Base-by-base conservation (phyloP, 2,113 vertebrate species). In the Lophotis ruficrista region DNA sequence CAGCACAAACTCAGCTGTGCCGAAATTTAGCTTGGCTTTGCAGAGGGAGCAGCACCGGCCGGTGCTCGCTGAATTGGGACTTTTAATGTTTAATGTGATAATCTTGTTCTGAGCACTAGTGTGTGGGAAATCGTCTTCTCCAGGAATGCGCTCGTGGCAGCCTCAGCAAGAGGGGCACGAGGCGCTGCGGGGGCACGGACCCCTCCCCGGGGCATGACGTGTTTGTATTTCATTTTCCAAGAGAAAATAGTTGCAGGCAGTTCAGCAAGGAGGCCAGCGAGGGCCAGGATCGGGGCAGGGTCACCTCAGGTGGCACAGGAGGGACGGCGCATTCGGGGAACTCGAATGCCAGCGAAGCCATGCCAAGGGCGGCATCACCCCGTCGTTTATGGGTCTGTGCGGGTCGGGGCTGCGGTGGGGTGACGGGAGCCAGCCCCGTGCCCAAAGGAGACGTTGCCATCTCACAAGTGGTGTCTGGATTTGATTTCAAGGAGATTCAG, bases 31-130 rank as follows among this genome's bases (percentile, higher is more conserved):
- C 8, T 38, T 12, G 47, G 27, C 60, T 51, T 18, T 0, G 10
- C 43, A 15, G 43, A 19, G 41, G 9, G 33, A 57, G 66, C 21
- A 7, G 28, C 4, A 1, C 45, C 21, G 27, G 27, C 60, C 1
- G 8, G 14, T 6, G 43, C 60, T 7, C 69, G 61, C 53, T 78
- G 90, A 87, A 70, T 33, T 60, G 83, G 91, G 88, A 69, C 70
- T 87, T 94, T 69, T 35, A 72, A 69, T 4, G 25, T 78, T 93
- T 88, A 96, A 96, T 88, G 94, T 15, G 66, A 95, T 92, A 80
- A 89, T 90, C 96, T 96, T 23, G 4, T 53, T 66, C 87, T 11
- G 83, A 70, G 84, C 85, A 82, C 90, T 62, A 89, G 28, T 60
- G 19, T 5, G 16, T 27, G n/a, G 64, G 9, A 65, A 87, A 58